Evolutionary conservation across 2,113 vertebrate species (phyloP).

Genomic region (Scartelaos histophorus): DNA sequence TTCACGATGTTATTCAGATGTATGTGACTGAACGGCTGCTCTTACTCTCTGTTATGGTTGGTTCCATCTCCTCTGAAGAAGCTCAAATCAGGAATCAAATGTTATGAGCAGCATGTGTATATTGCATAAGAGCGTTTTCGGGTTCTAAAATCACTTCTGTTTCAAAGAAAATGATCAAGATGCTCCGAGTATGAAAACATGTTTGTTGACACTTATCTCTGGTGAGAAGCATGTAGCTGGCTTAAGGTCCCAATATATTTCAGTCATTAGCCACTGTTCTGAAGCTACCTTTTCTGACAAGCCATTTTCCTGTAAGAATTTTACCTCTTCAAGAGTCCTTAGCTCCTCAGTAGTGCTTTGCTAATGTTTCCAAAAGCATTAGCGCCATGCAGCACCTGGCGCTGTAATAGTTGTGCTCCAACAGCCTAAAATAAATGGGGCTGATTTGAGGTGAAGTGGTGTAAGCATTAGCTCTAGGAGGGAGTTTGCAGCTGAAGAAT

Average conservation of each 20-base stretch:
- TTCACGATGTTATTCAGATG: not conserved
- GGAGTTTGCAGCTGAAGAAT: slow-evolving; percentile 25
- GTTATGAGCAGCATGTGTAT: not conserved
- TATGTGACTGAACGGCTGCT: not conserved
- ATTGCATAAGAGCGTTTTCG: not conserved
- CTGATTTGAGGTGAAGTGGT: slow-evolving; percentile 34
- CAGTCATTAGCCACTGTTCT: not conserved
- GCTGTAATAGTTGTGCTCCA: slow-evolving; percentile 38
- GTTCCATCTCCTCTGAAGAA: not conserved
- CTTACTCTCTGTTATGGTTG: not conserved
- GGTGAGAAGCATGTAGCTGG: not conserved
- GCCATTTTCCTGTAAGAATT: slow-evolving; percentile 20
- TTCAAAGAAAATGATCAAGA: not conserved
- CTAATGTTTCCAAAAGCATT: slow-evolving; percentile 54
- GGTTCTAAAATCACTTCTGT: not conserved
- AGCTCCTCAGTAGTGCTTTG: slow-evolving; percentile 37
- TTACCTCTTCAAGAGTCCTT: slow-evolving; percentile 18
- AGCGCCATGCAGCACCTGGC: slow-evolving; percentile 37
- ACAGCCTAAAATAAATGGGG: slow-evolving; percentile 33
- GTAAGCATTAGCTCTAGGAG: slow-evolving; percentile 23
- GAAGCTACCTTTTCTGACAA: slow-evolving; percentile 20
- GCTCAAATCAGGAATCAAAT: not conserved
- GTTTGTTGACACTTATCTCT: slow-evolving; percentile 1
- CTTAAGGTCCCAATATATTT: not conserved
- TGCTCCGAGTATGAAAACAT: not conserved